phyloP scores from a whole-genome alignment of 2,888 invertebrate genomes.

The Osmoderma eremita region DNA sequence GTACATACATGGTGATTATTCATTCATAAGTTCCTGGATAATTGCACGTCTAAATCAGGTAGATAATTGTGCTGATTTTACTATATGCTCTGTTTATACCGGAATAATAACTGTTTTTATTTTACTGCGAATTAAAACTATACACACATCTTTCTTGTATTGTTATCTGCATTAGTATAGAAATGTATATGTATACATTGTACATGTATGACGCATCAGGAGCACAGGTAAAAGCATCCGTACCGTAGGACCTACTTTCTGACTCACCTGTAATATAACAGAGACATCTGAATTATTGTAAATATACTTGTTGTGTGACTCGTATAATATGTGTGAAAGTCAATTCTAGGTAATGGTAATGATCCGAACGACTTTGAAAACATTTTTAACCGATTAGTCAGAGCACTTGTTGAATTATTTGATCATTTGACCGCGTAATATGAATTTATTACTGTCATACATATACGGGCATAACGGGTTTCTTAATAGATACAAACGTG shows the following conservation, averaged over 20 bases:
- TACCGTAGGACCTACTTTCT: neutral
- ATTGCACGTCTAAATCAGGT: too few species aligned
- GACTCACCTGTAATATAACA: neutral
- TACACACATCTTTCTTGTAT: too few species aligned
- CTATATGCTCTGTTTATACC: too few species aligned
- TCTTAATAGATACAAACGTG: too few species aligned
- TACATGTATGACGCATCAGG: neutral
- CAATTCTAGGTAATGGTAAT: neutral
- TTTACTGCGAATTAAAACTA: too few species aligned
- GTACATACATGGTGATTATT: too few species aligned
- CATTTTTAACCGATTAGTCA: constrained; percentile 31
- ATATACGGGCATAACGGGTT: too few species aligned
- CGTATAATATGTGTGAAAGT: constrained; percentile 17
- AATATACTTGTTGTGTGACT: neutral
- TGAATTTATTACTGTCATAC: too few species aligned
- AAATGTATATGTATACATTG: neutral
- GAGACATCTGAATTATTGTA: neutral
- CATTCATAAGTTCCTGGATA: too few species aligned
- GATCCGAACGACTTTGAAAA: constrained; percentile 23
- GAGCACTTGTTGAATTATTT: constrained; percentile 8
- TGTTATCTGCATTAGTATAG: too few species aligned
- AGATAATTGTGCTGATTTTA: too few species aligned
- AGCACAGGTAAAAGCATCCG: neutral
- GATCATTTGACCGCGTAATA: neutral
- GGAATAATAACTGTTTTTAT: too few species aligned